phyloP scores from a whole-genome alignment of 2,113 vertebrate species.

The Chionis minor region DNA sequence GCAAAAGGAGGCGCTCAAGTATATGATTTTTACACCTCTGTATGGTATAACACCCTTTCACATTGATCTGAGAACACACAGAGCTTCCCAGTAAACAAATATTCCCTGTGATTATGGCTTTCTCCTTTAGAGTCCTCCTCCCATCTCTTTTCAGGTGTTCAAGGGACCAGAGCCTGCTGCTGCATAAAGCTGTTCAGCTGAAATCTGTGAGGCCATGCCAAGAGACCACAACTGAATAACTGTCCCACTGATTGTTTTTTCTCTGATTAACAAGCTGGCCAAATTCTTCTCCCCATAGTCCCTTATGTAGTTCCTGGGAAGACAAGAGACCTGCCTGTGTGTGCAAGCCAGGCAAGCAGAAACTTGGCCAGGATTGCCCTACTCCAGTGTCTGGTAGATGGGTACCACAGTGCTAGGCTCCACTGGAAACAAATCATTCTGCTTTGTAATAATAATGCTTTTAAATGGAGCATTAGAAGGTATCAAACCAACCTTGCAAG shows the following conservation, averaged over 20 bases:
- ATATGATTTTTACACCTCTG: not conserved
- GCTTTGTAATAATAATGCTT: not conserved
- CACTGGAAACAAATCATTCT: not conserved
- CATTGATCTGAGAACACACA: not conserved
- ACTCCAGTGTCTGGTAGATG: not conserved
- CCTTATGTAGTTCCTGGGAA: not conserved
- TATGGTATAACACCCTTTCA: not conserved
- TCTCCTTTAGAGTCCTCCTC: not conserved
- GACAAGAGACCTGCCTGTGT: not conserved
- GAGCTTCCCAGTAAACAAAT: not conserved
- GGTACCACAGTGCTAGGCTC: not conserved
- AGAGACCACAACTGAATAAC: not conserved
- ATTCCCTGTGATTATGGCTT: not conserved
- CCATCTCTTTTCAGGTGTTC: not conserved
- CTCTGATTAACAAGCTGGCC: not conserved
- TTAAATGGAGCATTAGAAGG: not conserved
- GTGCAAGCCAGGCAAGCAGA: not conserved
- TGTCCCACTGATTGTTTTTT: not conserved
- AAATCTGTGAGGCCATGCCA: not conserved
- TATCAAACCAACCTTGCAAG: not conserved
- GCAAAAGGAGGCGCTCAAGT: not conserved
- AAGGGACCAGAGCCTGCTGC: not conserved
- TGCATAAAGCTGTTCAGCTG: not conserved
- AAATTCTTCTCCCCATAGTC: not conserved
- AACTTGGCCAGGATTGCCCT: not conserved